Evolutionary conservation across 1,140 invertebrate species (phyloP), one percentile per base, ranked within the genome.

Genomic region (Drosophila mayri): DNA sequence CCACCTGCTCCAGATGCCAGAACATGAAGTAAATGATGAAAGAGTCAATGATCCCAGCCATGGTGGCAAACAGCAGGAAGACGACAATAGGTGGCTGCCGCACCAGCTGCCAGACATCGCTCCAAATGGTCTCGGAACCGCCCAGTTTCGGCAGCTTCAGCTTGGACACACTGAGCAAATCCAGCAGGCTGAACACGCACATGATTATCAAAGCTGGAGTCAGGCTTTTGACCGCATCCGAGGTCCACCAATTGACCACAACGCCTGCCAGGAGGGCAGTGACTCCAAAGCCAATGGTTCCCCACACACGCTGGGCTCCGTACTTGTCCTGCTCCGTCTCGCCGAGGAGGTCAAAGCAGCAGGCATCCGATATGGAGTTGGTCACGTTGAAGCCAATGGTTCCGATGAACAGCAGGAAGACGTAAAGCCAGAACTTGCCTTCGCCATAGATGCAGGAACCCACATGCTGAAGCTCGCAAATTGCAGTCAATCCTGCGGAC

Each of bases 321-420:
- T 97, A 97, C 44, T 95, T 94, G 81, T 95, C 95, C 63, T 95
- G 78, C 12, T 88, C 79, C 14, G 68, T 82, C 91, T 94, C 93
- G 95, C 96, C 96, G 44, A 97, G 94, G 43, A 97, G 93, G 93
- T 97, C 96, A 84, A 97, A 97, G 92, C 96, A 97, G 57, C 97
- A 95, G 25, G 96, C 96, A 93, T 97, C 96, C 38, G 95, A 96
- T 30, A 97, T 95, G 58, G 95, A 96, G 79, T 96, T 97, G 20
- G 94, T 94, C 1, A 97, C 95, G 90, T 97, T 97, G 81, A 95
- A 97, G 18, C 95, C 95, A 71, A 97, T 95, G 2, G 94, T 95
- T 35, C 96, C 96, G 2, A 96, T 62, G 32, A 95, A 95, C 93
- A 96, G 95, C 8, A 97, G 86, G 5, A 95, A 71, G 0, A 97